Base-by-base conservation (phyloP, 2,113 vertebrate genomes). In the Passer domesticus region DNA sequence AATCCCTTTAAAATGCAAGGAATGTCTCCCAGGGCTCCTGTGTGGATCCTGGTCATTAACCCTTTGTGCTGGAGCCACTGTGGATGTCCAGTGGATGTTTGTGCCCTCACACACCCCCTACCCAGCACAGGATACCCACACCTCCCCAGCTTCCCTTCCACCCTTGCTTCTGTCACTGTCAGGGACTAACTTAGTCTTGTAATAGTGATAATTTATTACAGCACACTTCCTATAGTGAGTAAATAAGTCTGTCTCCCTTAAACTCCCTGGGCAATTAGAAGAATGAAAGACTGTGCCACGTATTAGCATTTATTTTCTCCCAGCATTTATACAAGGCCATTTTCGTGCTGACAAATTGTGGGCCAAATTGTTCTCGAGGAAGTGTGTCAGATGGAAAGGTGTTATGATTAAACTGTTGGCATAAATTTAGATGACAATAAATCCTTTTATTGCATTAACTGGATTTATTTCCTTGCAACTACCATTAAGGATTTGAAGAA, bases 181-280 rank as follows among this genome's bases (percentile, higher is more conserved):
- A 91, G 94, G 92, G 89, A 84, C 97, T 87, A 88, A 95, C 97
- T 96, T 95, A 95, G 97, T 87, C 94, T 94, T 41, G 75, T 97
- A 93, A 91, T 83, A 79, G 96, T 16, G 94, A 96, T 98, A 98
- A 98, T 98, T 98, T 98, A 98, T 98, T 98, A 97, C 97, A 89
- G 95, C 93, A 83, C 96, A 95, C 97, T 98, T 98, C 97, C 97
- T 97, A 93, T 95, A 76, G 92, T 96, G 97, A 98, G 98, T 98
- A 98, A 99, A 98, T 98, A 98, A 98, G 97, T 98, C 97, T 98
- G 97, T 98, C 98, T 98, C 95, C 95, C 97, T 97, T 97, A 98
- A 97, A 97, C 97, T 98, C 98, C 96, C 97, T 82, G 87, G 97
- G 97, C 98, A 98, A 98, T 98, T 98, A 98, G 96, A 97, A 97